Evolutionary conservation across 2,797 vertebrate genomes (phyloP).

Genomic region (Lagorchestes hirsutus): DNA sequence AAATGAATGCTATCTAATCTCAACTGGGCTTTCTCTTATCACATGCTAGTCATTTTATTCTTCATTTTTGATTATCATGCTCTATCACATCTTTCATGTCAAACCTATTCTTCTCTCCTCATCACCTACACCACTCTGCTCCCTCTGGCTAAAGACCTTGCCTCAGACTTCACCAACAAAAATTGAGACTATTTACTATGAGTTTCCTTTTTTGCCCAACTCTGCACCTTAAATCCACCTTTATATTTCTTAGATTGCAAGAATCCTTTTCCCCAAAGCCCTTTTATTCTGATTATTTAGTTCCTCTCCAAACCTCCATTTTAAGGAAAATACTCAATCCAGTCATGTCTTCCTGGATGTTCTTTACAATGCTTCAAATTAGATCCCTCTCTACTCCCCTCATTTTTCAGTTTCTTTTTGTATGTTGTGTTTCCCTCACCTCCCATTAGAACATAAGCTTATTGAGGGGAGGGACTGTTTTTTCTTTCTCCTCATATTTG

Average conservation of each 20-base stretch:
- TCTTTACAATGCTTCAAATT: background rate
- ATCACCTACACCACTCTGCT: background rate
- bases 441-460: background rate
- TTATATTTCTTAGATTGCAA: background rate
- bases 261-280: background rate
- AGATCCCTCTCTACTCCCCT: background rate
- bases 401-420: background rate
- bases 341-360: background rate
- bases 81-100: background rate
- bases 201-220: background rate
- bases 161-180: background rate
- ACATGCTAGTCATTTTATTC: background rate
- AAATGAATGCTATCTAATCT: background rate
- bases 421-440: background rate
- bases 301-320: background rate
- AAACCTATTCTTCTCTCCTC: background rate
- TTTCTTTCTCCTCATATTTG: background rate
- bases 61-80: background rate
- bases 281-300: background rate
- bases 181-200: background rate
- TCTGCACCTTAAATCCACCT: background rate
- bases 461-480: background rate
- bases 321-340: background rate
- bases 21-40: background rate
- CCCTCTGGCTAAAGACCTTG: background rate